phyloP scores from a whole-genome alignment of 2,113 vertebrate genomes.

The Etheostoma spectabile region DNA sequence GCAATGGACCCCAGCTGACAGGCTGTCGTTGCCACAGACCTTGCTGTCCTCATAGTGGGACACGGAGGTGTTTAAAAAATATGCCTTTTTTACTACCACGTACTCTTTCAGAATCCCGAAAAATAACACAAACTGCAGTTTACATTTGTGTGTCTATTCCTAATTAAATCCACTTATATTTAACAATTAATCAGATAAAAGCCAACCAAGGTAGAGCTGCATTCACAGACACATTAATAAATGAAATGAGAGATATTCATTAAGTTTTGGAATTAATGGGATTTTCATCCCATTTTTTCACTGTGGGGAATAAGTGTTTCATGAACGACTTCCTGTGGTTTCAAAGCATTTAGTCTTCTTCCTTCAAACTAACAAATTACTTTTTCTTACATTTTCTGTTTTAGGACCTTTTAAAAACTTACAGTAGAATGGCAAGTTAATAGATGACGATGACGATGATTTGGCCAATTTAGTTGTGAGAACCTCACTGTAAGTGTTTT shows the following conservation, averaged over 20 bases:
- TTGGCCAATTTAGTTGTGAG: neutral
- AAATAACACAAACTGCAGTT: neutral
- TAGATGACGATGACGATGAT: neutral
- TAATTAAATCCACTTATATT: too few relatives aligned
- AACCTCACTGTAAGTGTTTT: neutral
- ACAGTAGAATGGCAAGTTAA: neutral
- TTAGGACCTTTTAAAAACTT: neutral
- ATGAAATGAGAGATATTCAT: neutral
- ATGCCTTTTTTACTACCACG: neutral
- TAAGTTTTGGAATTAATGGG: neutral
- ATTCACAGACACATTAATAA: neutral
- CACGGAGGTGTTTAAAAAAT: conserved; percentile 23
- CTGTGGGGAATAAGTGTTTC: neutral
- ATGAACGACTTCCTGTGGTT: neutral
- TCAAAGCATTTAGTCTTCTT: neutral
- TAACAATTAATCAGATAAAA: neutral
- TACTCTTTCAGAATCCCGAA: neutral
- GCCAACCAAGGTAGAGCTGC: neutral
- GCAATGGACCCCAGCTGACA: conserved; percentile 67
- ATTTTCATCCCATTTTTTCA: neutral
- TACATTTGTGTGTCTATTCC: neutral
- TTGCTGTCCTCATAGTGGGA: conserved; percentile 38
- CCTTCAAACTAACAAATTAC: neutral
- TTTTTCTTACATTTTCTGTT: neutral
- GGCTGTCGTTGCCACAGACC: conserved; percentile 57